Evolutionary conservation across 2,797 vertebrate genomes (phyloP).

Genomic region (Betta splendens): DNA sequence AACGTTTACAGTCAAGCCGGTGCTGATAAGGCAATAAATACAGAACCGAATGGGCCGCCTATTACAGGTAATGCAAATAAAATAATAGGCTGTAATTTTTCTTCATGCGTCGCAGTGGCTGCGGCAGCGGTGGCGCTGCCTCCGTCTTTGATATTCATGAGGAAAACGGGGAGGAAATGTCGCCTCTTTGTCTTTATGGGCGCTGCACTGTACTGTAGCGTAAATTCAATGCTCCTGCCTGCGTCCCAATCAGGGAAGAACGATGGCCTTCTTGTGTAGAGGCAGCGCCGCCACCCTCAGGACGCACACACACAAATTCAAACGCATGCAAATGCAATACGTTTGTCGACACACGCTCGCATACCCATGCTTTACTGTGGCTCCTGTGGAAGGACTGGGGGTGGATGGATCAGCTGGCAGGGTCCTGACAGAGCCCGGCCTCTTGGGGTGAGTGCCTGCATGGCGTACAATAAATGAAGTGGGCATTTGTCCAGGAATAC

Average conservation of each 20-base stretch:
- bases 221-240: slow-evolving; percentile 59
- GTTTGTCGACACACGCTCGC: slow-evolving; percentile 24
- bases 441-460: slow-evolving; percentile 31
- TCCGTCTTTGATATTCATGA: slow-evolving; percentile 76
- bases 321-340: slow-evolving; percentile 25
- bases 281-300: slow-evolving; percentile 26
- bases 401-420: slow-evolving; percentile 12
- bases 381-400: slow-evolving; percentile 18
- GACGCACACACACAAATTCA: background rate
- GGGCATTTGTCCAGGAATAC: slow-evolving; percentile 4
- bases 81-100: slow-evolving; percentile 80
- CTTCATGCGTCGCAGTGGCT: slow-evolving; percentile 54
- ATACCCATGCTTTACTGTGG: slow-evolving; percentile 12
- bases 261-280: slow-evolving; percentile 61
- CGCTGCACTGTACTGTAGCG: slow-evolving; percentile 41
- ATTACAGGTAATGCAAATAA: slow-evolving; percentile 84
- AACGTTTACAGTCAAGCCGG: slow-evolving; percentile 59
- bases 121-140: slow-evolving; percentile 36
- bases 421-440: slow-evolving; percentile 52
- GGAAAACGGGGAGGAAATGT: slow-evolving; percentile 69
- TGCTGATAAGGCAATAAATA: slow-evolving; percentile 73
- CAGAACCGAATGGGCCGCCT: slow-evolving; percentile 65
- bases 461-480: background rate
- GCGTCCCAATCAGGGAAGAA: slow-evolving; percentile 74
- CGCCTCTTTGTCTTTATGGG: slow-evolving; percentile 66